Conservation (phyloP, 2,113 vertebrate species). For the Pelecanus crispus region DNA sequence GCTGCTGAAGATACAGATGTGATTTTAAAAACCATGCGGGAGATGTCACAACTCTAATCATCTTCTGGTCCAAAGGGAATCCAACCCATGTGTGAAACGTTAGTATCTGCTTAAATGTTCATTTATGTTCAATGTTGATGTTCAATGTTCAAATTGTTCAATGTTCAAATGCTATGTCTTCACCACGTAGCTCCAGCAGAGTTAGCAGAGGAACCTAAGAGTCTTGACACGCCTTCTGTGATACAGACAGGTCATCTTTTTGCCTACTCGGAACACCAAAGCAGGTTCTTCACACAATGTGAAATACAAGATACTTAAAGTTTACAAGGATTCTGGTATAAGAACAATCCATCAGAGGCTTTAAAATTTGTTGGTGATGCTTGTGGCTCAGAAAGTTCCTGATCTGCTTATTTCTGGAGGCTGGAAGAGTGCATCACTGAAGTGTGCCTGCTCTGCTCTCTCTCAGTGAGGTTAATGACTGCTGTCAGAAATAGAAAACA, state of each 20-base stretch:
- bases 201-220: neutral
- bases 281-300: neutral
- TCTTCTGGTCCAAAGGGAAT: neutral
- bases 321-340: neutral
- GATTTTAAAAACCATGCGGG: neutral
- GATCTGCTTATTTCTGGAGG: neutral
- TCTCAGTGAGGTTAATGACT: neutral
- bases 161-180: no score
- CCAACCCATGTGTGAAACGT: neutral
- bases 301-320: neutral
- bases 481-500: neutral
- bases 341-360: neutral
- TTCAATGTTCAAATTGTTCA: no score
- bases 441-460: neutral
- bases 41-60: neutral
- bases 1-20: neutral
- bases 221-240: neutral
- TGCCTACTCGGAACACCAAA: neutral
- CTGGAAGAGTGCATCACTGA: neutral
- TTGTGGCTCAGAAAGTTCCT: neutral
- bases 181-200: neutral
- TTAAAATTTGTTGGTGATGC: neutral
- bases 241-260: neutral
- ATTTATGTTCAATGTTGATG: no score
- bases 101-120: neutral